Base-by-base conservation (phyloP, 2,888 invertebrate genomes). In the Thymelicus lineola region DNA sequence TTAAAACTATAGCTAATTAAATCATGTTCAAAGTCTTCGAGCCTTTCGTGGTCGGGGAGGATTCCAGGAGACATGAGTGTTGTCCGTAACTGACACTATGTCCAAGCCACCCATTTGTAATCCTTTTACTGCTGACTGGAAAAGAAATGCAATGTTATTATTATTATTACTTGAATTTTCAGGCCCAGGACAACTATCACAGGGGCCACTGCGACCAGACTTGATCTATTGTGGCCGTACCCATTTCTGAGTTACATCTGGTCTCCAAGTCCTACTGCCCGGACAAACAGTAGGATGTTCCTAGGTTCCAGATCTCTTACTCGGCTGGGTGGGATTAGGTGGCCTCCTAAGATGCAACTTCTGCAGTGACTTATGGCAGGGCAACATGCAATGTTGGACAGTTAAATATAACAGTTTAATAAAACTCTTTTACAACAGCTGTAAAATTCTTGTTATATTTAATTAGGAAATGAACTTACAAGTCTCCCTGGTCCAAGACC, bases 61-160 rank as follows among this genome's bases (percentile, higher is more conserved):
- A 86, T 95, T 95, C 96, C 96, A 97, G 0, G 97, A 97, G 6
- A 98, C 96, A 66, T 94, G 95, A 0, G 99, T 99, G 78, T 94
- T 95, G 85, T 99, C 99, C n/a, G 99, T 98, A 66, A 99, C 95
- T 7, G 99, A 99, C 17, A 98, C 94, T 76, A 99, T 96, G 73
- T 98, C 95, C 48, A 99, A 84, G 14, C 99, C 99, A 63, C 97
- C 96, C 96, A 98, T 97, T 89, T 98, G 96, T 20, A 99, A 87
- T 0, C 99, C 99, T 93, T 99, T 99, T 59, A 99, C 96, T 6
- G 98, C 96, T 58, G 98, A 96, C 98, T 98, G 92, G 94, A 73
- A 60, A 74, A 65, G 73, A 73, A 62, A 66, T 63, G 36, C 0
- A 46, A 45, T n/a, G n/a, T n/a, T n/a, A n/a, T n/a, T n/a, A n/a